A percentile compares a stretch with the other conserved stretches of the same genome.
Evolutionary conservation across 2,888 invertebrate species (phyloP).

Genomic region (Hemithea aestivaria): DNA sequence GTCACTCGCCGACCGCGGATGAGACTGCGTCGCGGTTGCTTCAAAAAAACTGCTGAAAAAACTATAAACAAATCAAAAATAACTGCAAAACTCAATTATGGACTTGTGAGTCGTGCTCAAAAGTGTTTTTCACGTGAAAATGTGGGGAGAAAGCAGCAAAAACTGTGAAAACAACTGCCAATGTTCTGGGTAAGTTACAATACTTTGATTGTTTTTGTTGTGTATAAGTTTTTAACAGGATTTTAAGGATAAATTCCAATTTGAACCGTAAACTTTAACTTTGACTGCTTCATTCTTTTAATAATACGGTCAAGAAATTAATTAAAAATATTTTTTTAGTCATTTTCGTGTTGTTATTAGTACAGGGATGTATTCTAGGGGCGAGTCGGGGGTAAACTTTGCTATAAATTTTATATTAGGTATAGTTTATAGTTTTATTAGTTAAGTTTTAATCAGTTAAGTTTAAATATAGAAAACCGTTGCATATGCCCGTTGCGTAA

Average conservation of each 20-base stretch:
- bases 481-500: too few relatives aligned
- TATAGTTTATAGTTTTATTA: too few relatives aligned
- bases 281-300: too few relatives aligned
- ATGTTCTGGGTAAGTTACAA: slow-evolving; percentile 69
- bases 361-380: too few relatives aligned
- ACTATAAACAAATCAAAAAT: too few relatives aligned
- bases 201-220: slow-evolving; percentile 10
- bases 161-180: slow-evolving; percentile 67
- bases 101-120: slow-evolving; percentile 45
- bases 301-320: too few relatives aligned
- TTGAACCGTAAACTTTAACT: slow-evolving; percentile 1
- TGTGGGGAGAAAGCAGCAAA: slow-evolving; percentile 67
- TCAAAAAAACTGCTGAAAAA: slow-evolving; percentile 20
- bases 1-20: slow-evolving; percentile 20
- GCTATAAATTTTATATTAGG: too few relatives aligned
- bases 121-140: slow-evolving; percentile 43
- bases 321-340: too few relatives aligned
- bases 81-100: slow-evolving; percentile 45
- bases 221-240: slow-evolving; percentile 5
- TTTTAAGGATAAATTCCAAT: slow-evolving; percentile 11
- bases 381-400: too few relatives aligned
- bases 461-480: too few relatives aligned
- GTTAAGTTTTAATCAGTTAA: too few relatives aligned
- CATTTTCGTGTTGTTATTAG: too few relatives aligned
- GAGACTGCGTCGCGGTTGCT: not conserved